A percentile compares a stretch with the other conserved stretches of the same genome.
phyloP scores from a whole-genome alignment of 2,888 invertebrate genomes.

The Catocala sponsa region DNA sequence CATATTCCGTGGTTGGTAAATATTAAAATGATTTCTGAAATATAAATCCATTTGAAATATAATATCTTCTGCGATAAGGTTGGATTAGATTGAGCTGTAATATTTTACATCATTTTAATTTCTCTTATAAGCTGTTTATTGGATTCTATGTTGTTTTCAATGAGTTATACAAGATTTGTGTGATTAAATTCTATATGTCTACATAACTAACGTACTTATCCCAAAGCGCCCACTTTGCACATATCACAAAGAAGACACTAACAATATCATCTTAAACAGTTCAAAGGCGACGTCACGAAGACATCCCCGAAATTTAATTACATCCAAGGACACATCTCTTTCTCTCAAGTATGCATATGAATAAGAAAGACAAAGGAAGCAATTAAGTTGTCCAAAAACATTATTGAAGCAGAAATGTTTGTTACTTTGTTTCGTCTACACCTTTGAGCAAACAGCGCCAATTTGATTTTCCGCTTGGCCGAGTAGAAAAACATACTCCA shows the following conservation, averaged over 20 bases:
- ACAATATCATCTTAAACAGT: slow-evolving; percentile 28
- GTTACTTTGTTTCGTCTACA: slow-evolving; percentile 60
- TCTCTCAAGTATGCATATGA: slow-evolving; percentile 48
- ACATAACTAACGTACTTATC: too few species aligned
- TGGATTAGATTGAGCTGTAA: too few species aligned
- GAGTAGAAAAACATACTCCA: slow-evolving; percentile 69
- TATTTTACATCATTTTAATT: too few species aligned
- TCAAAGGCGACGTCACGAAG: slow-evolving; percentile 29
- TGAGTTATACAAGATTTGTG: too few species aligned
- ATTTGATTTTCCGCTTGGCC: slow-evolving; percentile 75
- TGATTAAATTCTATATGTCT: too few species aligned
- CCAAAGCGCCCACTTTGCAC: neutral
- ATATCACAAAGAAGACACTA: slow-evolving; percentile 14
- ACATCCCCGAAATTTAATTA: slow-evolving; percentile 44
- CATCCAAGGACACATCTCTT: slow-evolving; percentile 38
- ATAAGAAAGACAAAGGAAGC: slow-evolving; percentile 60
- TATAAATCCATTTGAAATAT: too few species aligned
- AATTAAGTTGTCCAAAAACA: slow-evolving; percentile 65
- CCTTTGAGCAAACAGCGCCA: slow-evolving; percentile 65
- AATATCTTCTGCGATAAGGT: too few species aligned
- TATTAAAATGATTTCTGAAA: too few species aligned
- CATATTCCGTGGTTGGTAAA: too few species aligned
- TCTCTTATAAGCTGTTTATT: too few species aligned
- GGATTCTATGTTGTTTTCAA: too few species aligned
- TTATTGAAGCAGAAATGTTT: slow-evolving; percentile 55